Evolutionary conservation across 2,888 invertebrate species (phyloP).

Genomic region (Lampropteryx suffumata): DNA sequence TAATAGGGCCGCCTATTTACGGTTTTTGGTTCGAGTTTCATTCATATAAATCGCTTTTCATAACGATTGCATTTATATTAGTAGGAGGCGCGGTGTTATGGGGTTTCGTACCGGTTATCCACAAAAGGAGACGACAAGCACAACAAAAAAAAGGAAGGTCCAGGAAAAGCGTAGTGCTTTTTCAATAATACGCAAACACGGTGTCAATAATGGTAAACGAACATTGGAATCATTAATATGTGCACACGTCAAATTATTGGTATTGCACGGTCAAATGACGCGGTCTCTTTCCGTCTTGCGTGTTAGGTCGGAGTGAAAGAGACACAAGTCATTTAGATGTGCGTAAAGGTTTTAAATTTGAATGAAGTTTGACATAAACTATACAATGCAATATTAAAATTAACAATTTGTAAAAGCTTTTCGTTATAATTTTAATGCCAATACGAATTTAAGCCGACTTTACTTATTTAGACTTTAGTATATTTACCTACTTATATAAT

Average conservation of each 20-base stretch:
- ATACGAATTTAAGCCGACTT: conserved; percentile 23
- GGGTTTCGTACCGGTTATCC: conserved; percentile 89
- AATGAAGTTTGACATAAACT: background rate
- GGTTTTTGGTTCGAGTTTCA: conserved; percentile 86
- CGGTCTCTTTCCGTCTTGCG: background rate
- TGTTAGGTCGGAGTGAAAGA: background rate
- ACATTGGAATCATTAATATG: background rate
- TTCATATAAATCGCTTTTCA: conserved; percentile 88
- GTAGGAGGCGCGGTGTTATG: conserved; percentile 89
- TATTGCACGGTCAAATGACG: no score
- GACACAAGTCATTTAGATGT: background rate
- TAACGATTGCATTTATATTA: conserved; percentile 87
- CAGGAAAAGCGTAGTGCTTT: conserved; percentile 52
- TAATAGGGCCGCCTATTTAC: conserved; percentile 92
- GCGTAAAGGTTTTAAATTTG: background rate
- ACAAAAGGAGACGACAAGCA: conserved; percentile 59
- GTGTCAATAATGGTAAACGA: background rate
- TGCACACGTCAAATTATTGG: background rate
- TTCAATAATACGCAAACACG: conserved; percentile 8
- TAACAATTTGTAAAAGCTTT: conserved; percentile 1
- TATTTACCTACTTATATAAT: background rate
- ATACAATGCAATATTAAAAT: conserved; percentile 11
- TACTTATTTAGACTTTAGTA: conserved; percentile 6
- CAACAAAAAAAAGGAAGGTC: conserved; percentile 35
- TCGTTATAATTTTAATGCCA: conserved; percentile 3